These are phyloP conservation scores for Griposia aprilina DNA, from an alignment of 2,888 invertebrate species.

Conservation along the genomic window DNA sequence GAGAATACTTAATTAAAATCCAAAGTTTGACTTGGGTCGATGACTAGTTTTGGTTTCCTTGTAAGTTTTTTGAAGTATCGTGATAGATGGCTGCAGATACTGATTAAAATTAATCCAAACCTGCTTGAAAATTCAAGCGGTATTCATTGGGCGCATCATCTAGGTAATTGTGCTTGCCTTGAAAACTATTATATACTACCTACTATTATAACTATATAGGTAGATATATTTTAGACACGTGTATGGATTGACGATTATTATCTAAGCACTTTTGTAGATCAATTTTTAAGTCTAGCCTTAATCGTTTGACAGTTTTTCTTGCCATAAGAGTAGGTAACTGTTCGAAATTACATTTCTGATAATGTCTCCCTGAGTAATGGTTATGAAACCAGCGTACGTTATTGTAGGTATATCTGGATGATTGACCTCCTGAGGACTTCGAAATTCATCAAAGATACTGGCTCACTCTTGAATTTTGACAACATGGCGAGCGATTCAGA, in stretches of 20 bases:
- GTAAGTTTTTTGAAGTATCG: not conserved
- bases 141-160: slow-evolving; percentile 7
- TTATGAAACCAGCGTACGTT: slow-evolving; percentile 13
- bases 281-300: slow-evolving; percentile 27
- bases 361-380: slow-evolving; percentile 21
- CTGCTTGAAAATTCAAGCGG: slow-evolving; percentile 19
- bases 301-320: slow-evolving; percentile 11
- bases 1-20: not conserved
- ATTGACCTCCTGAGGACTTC: slow-evolving; percentile 18
- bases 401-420: slow-evolving; percentile 25
- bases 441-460: slow-evolving; percentile 19
- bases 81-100: not conserved
- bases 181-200: slow-evolving; percentile 3
- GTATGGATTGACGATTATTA: slow-evolving; percentile 36
- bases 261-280: slow-evolving; percentile 10
- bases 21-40: slow-evolving; percentile 9
- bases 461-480: not conserved
- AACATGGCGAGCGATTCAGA: not conserved
- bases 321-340: not conserved
- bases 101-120: not conserved
- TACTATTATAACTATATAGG: no score
- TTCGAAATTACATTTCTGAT: slow-evolving; percentile 11
- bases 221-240: slow-evolving; percentile 8
- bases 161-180: slow-evolving; percentile 33
- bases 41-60: slow-evolving; percentile 3